Conservation (phyloP, 64 coral and sea anemone genomes). For the Hydrozoanthus tunicans region DNA sequence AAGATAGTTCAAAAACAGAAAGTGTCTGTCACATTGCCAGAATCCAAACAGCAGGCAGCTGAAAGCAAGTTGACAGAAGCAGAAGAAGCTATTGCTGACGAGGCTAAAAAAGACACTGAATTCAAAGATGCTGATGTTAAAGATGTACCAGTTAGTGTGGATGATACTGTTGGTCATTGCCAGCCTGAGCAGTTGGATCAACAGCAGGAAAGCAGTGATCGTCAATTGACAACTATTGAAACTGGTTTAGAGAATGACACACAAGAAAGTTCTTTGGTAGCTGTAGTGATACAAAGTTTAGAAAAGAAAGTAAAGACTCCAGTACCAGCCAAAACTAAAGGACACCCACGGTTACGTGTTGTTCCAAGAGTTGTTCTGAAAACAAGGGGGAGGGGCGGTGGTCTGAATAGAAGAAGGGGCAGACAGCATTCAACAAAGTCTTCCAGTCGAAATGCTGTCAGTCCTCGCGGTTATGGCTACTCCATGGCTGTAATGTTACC, state of each 20-base stretch:
- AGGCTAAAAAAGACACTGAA: background rate
- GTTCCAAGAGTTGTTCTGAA: conserved; percentile 21
- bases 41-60: background rate
- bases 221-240: background rate
- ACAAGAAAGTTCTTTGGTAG: background rate
- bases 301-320: background rate
- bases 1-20: background rate
- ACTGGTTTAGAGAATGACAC: background rate
- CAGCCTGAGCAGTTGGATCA: background rate
- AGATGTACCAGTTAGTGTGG: too few species aligned
- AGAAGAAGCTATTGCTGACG: background rate
- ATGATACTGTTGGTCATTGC: background rate
- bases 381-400: background rate
- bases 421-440: conserved; percentile 33
- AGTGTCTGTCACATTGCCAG: background rate
- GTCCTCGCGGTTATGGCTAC: conserved; percentile 90
- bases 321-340: background rate
- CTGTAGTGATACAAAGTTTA: background rate
- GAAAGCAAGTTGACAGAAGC: background rate
- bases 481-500: conserved; percentile 94
- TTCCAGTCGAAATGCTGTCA: conserved; percentile 59
- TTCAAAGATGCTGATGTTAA: background rate
- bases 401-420: conserved; percentile 12
- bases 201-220: background rate
- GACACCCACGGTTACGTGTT: conserved; percentile 26